Percentiles rank a stretch among this genome's conserved stretches.
These are phyloP conservation scores for Gallinago media DNA, from an alignment of 2,113 vertebrate genomes.

Conservation along the genomic window DNA sequence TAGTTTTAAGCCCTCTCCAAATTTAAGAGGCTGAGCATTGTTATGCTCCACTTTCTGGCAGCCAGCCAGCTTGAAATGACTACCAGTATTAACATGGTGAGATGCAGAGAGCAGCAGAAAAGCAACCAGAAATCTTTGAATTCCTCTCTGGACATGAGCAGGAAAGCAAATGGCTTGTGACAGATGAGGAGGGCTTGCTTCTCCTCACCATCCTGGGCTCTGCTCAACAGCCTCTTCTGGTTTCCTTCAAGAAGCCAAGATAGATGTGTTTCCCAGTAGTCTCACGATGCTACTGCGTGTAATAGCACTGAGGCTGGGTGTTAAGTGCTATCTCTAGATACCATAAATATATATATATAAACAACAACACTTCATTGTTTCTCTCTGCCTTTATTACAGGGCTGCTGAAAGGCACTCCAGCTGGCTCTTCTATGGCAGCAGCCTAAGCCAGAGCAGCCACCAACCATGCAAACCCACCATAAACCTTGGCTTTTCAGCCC, in stretches of 20 bases:
- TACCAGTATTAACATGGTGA: conserved; percentile 19
- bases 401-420: background rate
- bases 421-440: background rate
- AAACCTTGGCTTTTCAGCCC: background rate
- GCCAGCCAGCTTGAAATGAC: conserved; percentile 42
- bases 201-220: background rate
- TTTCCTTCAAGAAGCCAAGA: background rate
- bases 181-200: background rate
- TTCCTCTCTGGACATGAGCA: background rate
- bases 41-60: background rate
- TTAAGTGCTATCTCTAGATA: background rate
- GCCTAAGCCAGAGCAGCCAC: background rate
- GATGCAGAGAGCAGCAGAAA: conserved; percentile 2
- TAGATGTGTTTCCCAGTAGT: background rate
- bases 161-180: background rate
- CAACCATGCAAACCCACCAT: background rate
- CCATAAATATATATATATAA: background rate
- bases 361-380: background rate
- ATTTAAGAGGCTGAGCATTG: conserved; percentile 45
- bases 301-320: background rate
- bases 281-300: background rate
- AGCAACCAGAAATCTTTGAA: conserved; percentile 22
- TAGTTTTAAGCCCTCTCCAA: conserved; percentile 9
- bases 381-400: background rate
- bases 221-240: background rate